A percentile compares a stretch with the other conserved stretches of the same genome.
Evolutionary conservation across 2,113 vertebrate genomes (phyloP).

Genomic region (Ciconia stormi): DNA sequence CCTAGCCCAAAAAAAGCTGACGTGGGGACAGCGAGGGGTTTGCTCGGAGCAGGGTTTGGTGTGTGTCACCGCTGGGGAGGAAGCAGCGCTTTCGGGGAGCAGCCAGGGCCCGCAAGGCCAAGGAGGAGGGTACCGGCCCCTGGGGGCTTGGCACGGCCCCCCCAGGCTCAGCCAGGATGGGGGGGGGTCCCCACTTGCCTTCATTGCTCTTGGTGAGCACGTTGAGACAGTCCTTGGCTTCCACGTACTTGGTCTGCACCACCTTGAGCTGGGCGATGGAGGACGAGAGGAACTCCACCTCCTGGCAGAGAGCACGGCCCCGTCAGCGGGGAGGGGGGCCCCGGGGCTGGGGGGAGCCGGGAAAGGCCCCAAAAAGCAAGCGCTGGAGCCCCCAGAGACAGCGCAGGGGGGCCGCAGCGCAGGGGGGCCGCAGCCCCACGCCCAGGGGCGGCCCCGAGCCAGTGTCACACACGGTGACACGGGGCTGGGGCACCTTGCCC

Average conservation of each 20-base stretch:
- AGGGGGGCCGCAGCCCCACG: background rate
- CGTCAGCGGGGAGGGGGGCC: background rate
- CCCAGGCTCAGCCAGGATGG: accelerated
- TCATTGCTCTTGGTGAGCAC: conserved; percentile 86
- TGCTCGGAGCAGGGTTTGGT: background rate
- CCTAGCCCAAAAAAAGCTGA: background rate
- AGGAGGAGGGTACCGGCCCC: background rate
- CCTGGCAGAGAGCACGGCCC: conserved; percentile 64
- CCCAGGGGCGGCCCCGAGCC: no score
- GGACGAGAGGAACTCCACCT: conserved; percentile 91
- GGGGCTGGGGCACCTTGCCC: background rate
- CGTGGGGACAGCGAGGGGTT: background rate
- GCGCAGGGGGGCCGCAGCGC: background rate
- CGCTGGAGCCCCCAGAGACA: no score
- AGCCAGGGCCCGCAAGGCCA: background rate
- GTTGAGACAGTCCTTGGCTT: conserved; percentile 90
- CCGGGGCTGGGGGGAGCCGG: background rate
- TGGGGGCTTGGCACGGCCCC: background rate
- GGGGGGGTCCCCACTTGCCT: conserved; percentile 64
- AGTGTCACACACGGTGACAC: accelerated
- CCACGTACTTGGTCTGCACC: conserved; percentile 91
- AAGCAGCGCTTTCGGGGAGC: no score
- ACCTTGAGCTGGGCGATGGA: conserved; percentile 92
- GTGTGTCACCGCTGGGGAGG: background rate
- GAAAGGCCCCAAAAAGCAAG: no score